Evolutionary conservation across 1,140 invertebrate genomes (phyloP).

Genomic region (Ceratina calcarata): DNA sequence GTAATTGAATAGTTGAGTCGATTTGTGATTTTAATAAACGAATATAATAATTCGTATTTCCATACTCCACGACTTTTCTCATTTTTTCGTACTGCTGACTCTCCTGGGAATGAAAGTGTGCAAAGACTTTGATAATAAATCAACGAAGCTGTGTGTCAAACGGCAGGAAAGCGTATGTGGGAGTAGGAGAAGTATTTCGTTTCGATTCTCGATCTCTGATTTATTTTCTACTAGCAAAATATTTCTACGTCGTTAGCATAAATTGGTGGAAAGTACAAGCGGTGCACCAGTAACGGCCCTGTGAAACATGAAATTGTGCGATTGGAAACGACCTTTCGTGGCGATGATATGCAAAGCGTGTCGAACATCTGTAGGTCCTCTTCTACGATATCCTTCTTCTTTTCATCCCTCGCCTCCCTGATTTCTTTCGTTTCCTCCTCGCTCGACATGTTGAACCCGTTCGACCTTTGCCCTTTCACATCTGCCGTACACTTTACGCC

Average conservation of each 20-base stretch:
- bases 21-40: too few relatives aligned
- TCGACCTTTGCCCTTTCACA: conserved; percentile 1
- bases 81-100: too few relatives aligned
- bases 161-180: too few relatives aligned
- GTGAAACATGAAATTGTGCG: not conserved
- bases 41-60: too few relatives aligned
- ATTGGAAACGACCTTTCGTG: conserved; percentile 60
- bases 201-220: too few relatives aligned
- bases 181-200: too few relatives aligned
- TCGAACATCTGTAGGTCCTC: conserved; percentile 87
- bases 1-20: not conserved
- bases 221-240: too few relatives aligned
- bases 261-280: not conserved
- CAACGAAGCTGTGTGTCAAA: too few relatives aligned
- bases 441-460: conserved; percentile 9
- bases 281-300: not conserved
- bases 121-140: too few relatives aligned
- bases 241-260: too few relatives aligned
- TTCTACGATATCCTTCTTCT: conserved; percentile 76
- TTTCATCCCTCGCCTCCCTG: conserved; percentile 24
- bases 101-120: too few relatives aligned
- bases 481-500: not conserved
- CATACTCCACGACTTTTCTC: too few relatives aligned
- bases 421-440: conserved; percentile 1
- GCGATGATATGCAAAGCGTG: conserved; percentile 79